Base-by-base conservation (phyloP, 2,113 vertebrate species). In the Guaruba guarouba region DNA sequence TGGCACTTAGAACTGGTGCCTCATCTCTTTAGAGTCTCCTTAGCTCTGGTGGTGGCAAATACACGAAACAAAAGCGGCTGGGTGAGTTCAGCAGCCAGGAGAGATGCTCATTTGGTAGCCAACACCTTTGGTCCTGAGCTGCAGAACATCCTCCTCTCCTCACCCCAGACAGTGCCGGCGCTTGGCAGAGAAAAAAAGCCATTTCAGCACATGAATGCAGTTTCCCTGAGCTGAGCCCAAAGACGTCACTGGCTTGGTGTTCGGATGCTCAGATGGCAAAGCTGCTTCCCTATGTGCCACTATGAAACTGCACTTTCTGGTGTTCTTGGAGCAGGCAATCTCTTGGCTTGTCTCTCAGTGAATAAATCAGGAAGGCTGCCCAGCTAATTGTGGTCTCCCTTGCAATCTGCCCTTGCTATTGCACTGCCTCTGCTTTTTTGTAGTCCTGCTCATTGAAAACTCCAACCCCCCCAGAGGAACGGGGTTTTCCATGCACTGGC, bases 401-500 rank as follows among this genome's bases (percentile, higher is more conserved):
- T 24, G 59, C 52, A 5, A 3, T 5, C 81, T 12, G 20, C 25
- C 51, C 29, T 41, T 37, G 29, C 48, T 51, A 0, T 6, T 5
- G 0, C 3, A 3, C 37, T 15, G 23, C 2, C 63, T 55, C 57
- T 3, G 39, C 35, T 35, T 23, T 31, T 33, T 10, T n/a, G 37
- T 2, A 37, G 49, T 1, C 11, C 62, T 17, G 3, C 37, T 17
- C 73, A 11, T 1, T 1, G 13, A 28, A 61, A 90, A 11, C 51
- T 3, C 28, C 3, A 1, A 7, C 28, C 24, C 20, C 2, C 14
- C 4, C 41, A 0, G 0, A 44, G 44, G 55, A 43, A 11, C 0
- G 22, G 35, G 51, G 8, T 8, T 28, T n/a, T 2, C 0, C 14
- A 6, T 1, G 1, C 5, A 6, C 25, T 49, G 90, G 33, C 78